Conservation (phyloP, 2,113 vertebrate species). For the Sebastes schlegelii region DNA sequence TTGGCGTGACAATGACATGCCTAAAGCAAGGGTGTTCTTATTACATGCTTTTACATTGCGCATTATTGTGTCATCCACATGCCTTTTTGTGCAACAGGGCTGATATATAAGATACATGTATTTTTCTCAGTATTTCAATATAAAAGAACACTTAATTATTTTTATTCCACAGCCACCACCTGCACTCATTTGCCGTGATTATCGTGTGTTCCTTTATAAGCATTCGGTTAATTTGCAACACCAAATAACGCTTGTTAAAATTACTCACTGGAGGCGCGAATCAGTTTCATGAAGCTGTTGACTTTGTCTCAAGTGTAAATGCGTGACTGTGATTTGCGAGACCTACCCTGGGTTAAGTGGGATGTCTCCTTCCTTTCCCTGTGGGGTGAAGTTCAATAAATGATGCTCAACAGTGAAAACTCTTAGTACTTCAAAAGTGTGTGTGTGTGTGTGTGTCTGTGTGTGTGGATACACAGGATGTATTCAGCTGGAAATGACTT, state of each 20-base stretch:
- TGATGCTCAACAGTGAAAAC: conserved; percentile 54
- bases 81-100: too few species aligned
- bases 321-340: conserved; percentile 56
- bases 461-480: conserved; percentile 5
- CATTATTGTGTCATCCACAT: too few species aligned
- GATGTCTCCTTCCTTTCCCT: conserved; percentile 29
- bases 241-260: conserved; percentile 34
- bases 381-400: conserved; percentile 58
- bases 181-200: conserved; percentile 23
- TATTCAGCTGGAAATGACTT: conserved; percentile 52
- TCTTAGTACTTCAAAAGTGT: background rate
- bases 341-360: conserved; percentile 44
- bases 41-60: too few species aligned
- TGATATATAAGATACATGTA: too few species aligned
- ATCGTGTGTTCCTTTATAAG: conserved; percentile 1
- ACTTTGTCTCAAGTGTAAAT: conserved; percentile 40
- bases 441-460: conserved; percentile 33
- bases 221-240: conserved; percentile 29
- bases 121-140: too few species aligned
- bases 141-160: background rate
- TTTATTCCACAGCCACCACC: conserved; percentile 7
- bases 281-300: conserved; percentile 38
- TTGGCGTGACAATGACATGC: too few species aligned
- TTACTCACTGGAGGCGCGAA: background rate
- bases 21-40: too few species aligned